These are phyloP conservation scores for Glyptemys insculpta DNA, from an alignment of 2,797 vertebrate genomes.

Conservation along the genomic window DNA sequence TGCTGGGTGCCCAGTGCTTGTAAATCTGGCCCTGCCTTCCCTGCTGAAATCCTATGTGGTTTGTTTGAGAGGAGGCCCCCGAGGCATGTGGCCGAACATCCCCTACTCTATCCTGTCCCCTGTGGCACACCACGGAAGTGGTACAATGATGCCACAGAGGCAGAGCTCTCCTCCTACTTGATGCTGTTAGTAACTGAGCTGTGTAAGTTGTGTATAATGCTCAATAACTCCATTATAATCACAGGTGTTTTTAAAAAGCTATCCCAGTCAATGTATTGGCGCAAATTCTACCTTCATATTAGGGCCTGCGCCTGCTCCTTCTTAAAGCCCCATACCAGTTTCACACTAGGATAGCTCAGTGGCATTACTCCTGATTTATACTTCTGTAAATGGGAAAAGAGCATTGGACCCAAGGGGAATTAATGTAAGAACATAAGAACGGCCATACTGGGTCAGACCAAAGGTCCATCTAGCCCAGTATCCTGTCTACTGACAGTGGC, in stretches of 20 bases:
- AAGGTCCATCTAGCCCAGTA: no score
- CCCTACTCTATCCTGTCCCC: no score
- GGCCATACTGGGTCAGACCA: no score
- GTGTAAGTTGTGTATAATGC: background rate
- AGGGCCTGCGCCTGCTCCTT: no score
- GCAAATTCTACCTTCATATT: background rate
- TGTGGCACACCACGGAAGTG: no score
- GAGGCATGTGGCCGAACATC: no score
- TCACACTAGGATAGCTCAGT: background rate
- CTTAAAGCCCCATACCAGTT: background rate
- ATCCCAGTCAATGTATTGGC: background rate
- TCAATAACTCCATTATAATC: background rate
- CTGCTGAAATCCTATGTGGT: background rate
- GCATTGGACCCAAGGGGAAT: background rate
- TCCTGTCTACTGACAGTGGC: no score
- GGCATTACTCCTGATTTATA: background rate
- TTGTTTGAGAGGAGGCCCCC: background rate
- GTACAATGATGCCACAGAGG: background rate
- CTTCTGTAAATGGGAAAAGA: background rate
- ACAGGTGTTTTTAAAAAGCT: background rate
- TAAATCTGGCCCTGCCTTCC: background rate
- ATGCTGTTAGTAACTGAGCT: background rate
- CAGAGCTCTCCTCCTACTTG: background rate
- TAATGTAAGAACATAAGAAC: background rate
- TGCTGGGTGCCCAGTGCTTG: background rate